Conservation (phyloP, 2,113 vertebrate genomes). For the Cynopterus brachyotis region DNA sequence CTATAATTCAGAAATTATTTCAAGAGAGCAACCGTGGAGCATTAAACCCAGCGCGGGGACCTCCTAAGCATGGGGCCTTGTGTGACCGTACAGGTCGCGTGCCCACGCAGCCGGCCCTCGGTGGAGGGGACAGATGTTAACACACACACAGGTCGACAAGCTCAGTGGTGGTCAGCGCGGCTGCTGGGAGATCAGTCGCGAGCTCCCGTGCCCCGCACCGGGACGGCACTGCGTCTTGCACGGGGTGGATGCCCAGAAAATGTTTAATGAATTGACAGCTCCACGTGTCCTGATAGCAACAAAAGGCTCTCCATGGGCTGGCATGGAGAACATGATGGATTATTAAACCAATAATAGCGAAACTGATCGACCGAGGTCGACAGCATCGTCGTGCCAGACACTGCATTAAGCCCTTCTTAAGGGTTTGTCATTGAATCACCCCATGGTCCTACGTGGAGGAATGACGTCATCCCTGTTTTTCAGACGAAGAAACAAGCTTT, state of each 20-base stretch:
- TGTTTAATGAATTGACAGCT: neutral
- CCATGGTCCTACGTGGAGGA: neutral
- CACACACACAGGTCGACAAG: fast-evolving
- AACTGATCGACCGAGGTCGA: neutral
- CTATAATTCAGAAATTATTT: neutral
- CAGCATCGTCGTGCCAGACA: neutral
- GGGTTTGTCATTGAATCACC: neutral
- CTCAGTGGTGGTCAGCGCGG: neutral
- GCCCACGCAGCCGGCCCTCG: too few relatives aligned
- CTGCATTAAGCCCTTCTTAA: neutral
- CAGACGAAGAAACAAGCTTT: neutral
- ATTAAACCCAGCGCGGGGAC: neutral
- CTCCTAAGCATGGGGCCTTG: neutral
- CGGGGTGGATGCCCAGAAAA: neutral
- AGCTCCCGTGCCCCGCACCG: neutral
- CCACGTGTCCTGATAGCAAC: neutral
- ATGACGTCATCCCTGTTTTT: neutral
- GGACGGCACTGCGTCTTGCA: neutral
- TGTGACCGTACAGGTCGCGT: fast-evolving
- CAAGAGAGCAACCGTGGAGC: neutral
- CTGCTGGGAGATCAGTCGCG: neutral
- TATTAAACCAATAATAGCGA: neutral
- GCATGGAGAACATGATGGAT: neutral
- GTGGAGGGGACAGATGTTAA: neutral
- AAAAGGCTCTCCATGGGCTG: neutral